Percentiles rank a stretch among this genome's conserved stretches.
Evolutionary conservation across 2,113 vertebrate species (phyloP).

Genomic region (Rhodinocichla rosea): DNA sequence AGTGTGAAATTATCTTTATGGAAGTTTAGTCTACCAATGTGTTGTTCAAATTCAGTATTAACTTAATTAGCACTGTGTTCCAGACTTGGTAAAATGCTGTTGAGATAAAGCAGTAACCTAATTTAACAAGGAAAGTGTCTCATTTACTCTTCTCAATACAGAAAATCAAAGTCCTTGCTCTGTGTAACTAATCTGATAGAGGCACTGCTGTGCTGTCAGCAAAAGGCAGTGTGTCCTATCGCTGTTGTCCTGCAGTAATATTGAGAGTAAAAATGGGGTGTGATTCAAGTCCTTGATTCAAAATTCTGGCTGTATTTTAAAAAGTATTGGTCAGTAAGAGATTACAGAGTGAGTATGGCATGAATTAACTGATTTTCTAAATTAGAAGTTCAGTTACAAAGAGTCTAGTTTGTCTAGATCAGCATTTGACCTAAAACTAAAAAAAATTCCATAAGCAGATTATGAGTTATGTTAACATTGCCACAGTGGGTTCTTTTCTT

Average conservation of each 20-base stretch:
- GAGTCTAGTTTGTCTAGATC: background rate
- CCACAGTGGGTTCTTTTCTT: slow-evolving; percentile 47
- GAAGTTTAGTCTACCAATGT: background rate
- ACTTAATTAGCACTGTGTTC: background rate
- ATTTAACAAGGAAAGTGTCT: background rate
- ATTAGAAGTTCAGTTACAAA: background rate
- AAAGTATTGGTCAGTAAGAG: background rate
- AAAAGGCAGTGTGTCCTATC: background rate
- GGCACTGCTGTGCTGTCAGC: background rate
- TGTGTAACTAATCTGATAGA: background rate
- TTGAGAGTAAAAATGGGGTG: background rate
- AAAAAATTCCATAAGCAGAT: slow-evolving; percentile 24
- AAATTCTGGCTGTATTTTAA: background rate
- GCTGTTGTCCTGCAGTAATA: background rate
- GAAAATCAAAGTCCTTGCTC: background rate
- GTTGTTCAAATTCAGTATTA: background rate
- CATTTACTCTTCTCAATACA: background rate
- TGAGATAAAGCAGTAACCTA: background rate
- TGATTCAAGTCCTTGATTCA: background rate
- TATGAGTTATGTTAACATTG: background rate
- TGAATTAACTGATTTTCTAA: background rate
- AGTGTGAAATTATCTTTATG: background rate
- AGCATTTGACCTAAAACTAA: background rate
- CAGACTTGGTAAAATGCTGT: background rate
- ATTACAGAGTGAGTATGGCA: background rate